Evolutionary conservation across 2,113 vertebrate species (phyloP).

Genomic region (Hemicordylus capensis): DNA sequence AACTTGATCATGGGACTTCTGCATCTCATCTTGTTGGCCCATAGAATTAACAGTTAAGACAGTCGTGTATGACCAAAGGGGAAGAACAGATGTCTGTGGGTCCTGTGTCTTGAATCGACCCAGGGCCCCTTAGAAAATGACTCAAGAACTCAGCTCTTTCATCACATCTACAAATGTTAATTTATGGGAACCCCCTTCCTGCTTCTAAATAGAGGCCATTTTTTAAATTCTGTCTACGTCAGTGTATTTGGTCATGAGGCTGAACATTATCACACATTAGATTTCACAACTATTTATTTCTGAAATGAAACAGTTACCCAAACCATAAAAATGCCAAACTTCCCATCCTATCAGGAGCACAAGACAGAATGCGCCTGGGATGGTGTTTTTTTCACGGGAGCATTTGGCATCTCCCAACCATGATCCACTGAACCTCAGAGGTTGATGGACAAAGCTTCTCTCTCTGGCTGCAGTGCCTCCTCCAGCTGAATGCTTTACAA

Average conservation of each 20-base stretch:
- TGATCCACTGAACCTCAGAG: constrained; percentile 29
- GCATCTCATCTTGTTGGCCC: neutral
- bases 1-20: too few species aligned
- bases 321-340: constrained; percentile 45
- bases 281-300: constrained; percentile 43
- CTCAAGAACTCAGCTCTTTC: neutral
- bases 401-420: constrained; percentile 63
- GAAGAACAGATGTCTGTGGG: neutral
- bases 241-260: neutral
- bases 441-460: neutral
- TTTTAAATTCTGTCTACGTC: neutral
- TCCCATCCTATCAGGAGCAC: neutral
- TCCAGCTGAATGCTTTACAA: constrained; percentile 26
- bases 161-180: neutral
- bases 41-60: neutral
- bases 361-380: neutral
- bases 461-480: constrained; percentile 9
- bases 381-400: constrained; percentile 44
- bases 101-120: neutral
- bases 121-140: neutral
- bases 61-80: neutral
- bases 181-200: neutral
- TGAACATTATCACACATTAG: neutral
- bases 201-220: neutral
- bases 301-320: neutral